Evolutionary conservation across 2,888 invertebrate species (phyloP), one percentile per base, ranked within the genome.

Genomic region (Salticus scenicus): DNA sequence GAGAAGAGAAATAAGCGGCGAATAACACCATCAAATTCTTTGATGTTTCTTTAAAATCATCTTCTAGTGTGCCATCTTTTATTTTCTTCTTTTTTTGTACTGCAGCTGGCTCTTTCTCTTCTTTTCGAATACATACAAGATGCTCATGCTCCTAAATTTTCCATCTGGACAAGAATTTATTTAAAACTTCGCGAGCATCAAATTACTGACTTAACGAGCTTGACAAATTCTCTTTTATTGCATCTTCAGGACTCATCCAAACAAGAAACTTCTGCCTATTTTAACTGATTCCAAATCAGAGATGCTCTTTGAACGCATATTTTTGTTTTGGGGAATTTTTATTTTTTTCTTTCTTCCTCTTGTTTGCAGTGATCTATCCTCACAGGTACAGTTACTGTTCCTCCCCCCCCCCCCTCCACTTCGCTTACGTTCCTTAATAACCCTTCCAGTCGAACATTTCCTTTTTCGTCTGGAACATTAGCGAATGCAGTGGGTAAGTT

Each of bases 191-290:
- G 8, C n/a, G 81, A 66, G 67, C 81, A 81, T 81, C 63, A 81
- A 81, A 81, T 81, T 81, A 70, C 74, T 47, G 81, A 81, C 63
- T 81, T 70, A 81, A 81, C 81, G 70, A 75, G 67, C 63, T 81
- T 69, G 71, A 70, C 78, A 79, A 79, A 72, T 30, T 57, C 69
- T 30, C 41, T 63, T 31, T 79, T 42, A 30, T 27, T 71, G 37
- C 14, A 24, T 63, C 27, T 63, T 10, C 30, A 28, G 17, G 37
- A n/a, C 41, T 27, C 69, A 24, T 77, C 30, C 31, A 57, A 77
- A 77, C 70, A 80, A 80, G 80, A 80, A 80, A 80, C 78, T 75
- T 57, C 37, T n/a, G 51, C 30, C 51, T 30, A 37, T 51, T 51
- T 30, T 37, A 63, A 41, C 30, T 64, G 20, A 14, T 27, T 30